Evolutionary conservation across 2,113 vertebrate species (phyloP).

Genomic region (Orientallactaga bullata): DNA sequence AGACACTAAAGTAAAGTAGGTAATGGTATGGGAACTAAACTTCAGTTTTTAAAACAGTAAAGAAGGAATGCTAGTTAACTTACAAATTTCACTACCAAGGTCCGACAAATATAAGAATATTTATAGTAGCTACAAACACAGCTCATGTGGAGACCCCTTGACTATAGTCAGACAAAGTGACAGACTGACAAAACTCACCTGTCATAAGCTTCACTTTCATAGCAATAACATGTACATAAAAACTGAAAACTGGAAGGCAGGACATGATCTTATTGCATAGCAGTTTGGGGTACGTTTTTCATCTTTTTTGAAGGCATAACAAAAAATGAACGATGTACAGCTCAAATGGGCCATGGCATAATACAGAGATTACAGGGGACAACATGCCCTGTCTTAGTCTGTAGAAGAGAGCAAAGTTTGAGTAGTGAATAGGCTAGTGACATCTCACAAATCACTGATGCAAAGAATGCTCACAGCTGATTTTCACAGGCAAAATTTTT

Average conservation of each 20-base stretch:
- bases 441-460: not conserved
- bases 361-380: constrained; percentile 3
- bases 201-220: constrained; percentile 28
- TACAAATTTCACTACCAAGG: constrained; percentile 59
- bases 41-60: constrained; percentile 61
- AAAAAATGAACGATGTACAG: constrained; percentile 47
- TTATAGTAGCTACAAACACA: not conserved
- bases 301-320: constrained; percentile 35
- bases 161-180: constrained; percentile 19
- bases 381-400: constrained; percentile 10
- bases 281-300: constrained; percentile 33
- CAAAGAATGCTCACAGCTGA: not conserved
- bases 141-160: constrained; percentile 47
- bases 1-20: constrained; percentile 60
- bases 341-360: constrained; percentile 53
- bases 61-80: constrained; percentile 53
- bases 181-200: constrained; percentile 53
- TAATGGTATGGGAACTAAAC: constrained; percentile 70
- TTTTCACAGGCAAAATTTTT: not conserved
- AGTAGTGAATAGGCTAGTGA: not conserved
- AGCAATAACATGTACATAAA: constrained; percentile 6
- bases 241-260: constrained; percentile 5
- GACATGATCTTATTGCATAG: not conserved
- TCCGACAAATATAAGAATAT: not conserved
- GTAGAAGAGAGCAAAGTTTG: not conserved